These are phyloP conservation scores for Sympetrum striolatum DNA, from an alignment of 2,888 invertebrate genomes.

Conservation along the genomic window DNA sequence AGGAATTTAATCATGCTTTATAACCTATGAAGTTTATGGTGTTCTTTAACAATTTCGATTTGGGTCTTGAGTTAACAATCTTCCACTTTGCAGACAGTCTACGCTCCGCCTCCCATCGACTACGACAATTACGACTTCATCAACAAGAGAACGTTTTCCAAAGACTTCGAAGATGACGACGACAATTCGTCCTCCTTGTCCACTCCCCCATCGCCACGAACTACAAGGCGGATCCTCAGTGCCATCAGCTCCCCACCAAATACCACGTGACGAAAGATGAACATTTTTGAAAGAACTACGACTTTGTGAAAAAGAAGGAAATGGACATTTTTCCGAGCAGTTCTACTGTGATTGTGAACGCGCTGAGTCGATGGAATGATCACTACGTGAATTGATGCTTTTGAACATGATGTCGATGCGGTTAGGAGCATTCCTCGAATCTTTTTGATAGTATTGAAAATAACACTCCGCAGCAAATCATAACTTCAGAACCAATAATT, in stretches of 20 bases:
- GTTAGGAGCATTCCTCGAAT: too few species aligned
- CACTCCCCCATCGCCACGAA: not conserved
- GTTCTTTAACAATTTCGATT: too few species aligned
- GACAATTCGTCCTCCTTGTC: not conserved
- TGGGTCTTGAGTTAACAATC: not conserved
- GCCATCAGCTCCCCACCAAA: not conserved
- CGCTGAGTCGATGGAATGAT: too few species aligned
- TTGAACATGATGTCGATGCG: not conserved
- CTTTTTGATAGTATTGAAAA: too few species aligned
- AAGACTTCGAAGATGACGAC: not conserved
- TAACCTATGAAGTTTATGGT: too few species aligned
- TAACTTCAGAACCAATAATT: too few species aligned
- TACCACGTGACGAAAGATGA: not conserved
- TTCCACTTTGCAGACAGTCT: not conserved
- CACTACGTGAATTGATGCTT: not conserved
- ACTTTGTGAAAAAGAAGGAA: not conserved
- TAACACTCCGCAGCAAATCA: too few species aligned
- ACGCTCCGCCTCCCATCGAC: not conserved
- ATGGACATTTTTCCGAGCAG: not conserved
- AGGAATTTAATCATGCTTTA: too few species aligned
- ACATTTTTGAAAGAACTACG: not conserved
- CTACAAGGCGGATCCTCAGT: not conserved
- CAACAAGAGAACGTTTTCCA: not conserved
- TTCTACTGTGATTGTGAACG: not conserved
- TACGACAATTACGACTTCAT: constrained; percentile 27